Evolutionary conservation across 2,113 vertebrate genomes (phyloP).

Genomic region (Anser brachyrhynchus): DNA sequence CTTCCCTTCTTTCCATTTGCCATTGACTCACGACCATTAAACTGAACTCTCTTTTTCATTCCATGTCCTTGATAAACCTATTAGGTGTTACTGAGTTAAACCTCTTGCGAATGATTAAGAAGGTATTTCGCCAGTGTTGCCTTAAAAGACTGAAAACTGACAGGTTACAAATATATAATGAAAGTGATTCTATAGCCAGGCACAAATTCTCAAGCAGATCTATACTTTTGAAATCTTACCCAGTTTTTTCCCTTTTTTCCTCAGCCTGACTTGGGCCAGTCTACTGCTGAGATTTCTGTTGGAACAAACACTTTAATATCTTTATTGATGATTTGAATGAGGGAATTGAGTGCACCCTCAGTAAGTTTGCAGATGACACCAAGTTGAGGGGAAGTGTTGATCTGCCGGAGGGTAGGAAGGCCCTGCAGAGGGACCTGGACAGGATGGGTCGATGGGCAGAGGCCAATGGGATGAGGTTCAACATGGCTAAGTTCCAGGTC

Average conservation of each 20-base stretch:
- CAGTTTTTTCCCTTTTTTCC: not conserved
- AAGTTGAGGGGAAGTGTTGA: no score
- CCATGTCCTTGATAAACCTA: not conserved
- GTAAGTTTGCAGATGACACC: no score
- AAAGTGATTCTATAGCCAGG: not conserved
- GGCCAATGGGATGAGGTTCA: no score
- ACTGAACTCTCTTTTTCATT: not conserved
- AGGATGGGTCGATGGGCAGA: no score
- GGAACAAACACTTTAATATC: not conserved
- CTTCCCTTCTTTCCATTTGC: not conserved
- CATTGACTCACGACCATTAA: not conserved
- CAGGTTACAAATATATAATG: not conserved
- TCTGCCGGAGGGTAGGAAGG: no score
- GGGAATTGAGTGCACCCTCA: no score
- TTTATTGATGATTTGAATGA: no score
- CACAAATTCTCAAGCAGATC: not conserved
- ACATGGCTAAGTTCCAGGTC: no score
- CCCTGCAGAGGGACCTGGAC: no score
- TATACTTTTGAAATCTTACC: not conserved
- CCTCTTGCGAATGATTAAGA: not conserved
- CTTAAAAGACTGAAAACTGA: not conserved
- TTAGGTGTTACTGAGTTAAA: not conserved
- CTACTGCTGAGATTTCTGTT: not conserved
- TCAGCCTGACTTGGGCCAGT: not conserved
- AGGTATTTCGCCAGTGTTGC: not conserved